Evolutionary conservation across 2,797 vertebrate species (phyloP).

Genomic region (Ctenopoma multispine): DNA sequence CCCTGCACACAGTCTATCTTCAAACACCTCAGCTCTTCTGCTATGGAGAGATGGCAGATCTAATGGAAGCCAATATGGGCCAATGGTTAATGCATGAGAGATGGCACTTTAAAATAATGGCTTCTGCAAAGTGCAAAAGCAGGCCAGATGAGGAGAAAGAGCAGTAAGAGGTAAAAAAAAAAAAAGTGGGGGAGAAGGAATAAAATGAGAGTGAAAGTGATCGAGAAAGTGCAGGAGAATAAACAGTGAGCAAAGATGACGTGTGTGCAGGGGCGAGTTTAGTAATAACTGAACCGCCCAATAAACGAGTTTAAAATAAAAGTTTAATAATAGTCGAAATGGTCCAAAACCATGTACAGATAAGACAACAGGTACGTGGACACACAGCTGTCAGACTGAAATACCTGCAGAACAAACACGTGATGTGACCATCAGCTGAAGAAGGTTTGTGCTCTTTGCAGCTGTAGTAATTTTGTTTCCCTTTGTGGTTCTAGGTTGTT

Average conservation of each 20-base stretch:
- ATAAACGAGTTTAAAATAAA: background rate
- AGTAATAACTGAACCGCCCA: background rate
- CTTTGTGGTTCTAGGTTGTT: background rate
- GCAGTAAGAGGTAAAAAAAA: conserved; percentile 28
- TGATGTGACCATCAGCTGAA: too few relatives aligned
- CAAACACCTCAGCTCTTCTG: conserved; percentile 54
- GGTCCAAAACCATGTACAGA: background rate
- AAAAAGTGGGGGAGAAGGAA: background rate
- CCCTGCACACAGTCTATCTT: conserved; percentile 24
- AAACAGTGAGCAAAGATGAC: conserved; percentile 12
- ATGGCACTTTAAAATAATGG: conserved; percentile 68
- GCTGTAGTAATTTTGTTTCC: too few relatives aligned
- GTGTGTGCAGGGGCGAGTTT: background rate
- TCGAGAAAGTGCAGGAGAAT: conserved; percentile 8
- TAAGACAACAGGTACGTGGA: too few relatives aligned
- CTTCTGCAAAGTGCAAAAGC: conserved; percentile 61
- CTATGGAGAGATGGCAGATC: conserved; percentile 42
- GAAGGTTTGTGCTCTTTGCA: too few relatives aligned
- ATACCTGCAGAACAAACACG: too few relatives aligned
- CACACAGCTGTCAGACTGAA: too few relatives aligned
- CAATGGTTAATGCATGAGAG: conserved; percentile 75
- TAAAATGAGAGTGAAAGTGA: conserved; percentile 16
- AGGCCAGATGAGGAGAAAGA: conserved; percentile 49
- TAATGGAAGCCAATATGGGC: conserved; percentile 67
- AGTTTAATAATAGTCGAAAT: background rate